phyloP scores from a whole-genome alignment of 2,888 invertebrate genomes.

The Aspidiotus destructor region DNA sequence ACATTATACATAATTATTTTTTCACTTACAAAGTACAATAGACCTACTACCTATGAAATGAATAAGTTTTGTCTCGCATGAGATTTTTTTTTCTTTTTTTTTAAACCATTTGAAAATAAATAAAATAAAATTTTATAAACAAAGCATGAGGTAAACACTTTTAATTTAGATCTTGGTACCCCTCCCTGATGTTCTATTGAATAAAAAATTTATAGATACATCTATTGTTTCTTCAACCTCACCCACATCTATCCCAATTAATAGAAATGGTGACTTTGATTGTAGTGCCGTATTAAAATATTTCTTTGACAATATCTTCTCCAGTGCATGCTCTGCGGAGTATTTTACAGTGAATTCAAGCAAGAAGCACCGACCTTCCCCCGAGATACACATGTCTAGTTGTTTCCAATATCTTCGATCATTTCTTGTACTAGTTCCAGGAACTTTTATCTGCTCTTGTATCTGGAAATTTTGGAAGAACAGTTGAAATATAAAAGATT shows the following conservation, averaged over 20 bases:
- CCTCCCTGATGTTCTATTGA: not conserved
- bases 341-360: not conserved
- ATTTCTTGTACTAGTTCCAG: not conserved
- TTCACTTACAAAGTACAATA: no score
- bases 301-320: not conserved
- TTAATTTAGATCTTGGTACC: not conserved
- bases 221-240: not conserved
- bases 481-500: not conserved
- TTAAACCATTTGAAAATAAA: no score
- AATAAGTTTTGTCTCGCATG: no score
- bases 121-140: not conserved
- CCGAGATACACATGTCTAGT: not conserved
- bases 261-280: not conserved
- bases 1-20: no score
- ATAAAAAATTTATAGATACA: not conserved
- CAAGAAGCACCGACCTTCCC: not conserved
- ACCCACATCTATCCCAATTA: not conserved
- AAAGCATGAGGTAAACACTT: not conserved
- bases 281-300: not conserved
- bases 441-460: not conserved
- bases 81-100: no score
- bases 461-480: not conserved
- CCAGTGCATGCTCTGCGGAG: not conserved
- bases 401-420: not conserved
- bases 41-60: no score